Conservation (phyloP, 2,113 vertebrate species). For the Brachionichthys hirsutus region DNA sequence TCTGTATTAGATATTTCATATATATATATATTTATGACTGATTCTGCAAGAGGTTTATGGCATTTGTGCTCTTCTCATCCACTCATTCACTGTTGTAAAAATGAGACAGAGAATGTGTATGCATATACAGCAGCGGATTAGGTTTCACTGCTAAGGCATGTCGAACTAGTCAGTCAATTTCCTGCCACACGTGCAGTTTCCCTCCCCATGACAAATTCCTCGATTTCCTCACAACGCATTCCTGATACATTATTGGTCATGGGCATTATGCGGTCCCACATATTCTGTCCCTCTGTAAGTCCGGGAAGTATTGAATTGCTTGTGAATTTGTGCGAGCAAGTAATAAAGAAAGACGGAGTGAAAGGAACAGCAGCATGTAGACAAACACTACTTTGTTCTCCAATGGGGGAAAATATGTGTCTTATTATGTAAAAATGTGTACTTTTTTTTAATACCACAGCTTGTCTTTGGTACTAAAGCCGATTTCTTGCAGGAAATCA, state of each 20-base stretch:
- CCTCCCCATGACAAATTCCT: constrained; percentile 72
- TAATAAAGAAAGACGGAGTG: neutral
- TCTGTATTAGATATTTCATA: no score
- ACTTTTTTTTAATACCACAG: no score
- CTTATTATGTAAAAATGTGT: no score
- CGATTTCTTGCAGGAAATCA: no score
- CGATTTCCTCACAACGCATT: constrained; percentile 72
- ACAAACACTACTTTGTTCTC: neutral
- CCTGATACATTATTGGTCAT: constrained; percentile 71
- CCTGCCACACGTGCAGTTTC: constrained; percentile 53
- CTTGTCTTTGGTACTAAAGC: no score
- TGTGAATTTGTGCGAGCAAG: constrained; percentile 20
- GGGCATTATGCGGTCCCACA: constrained; percentile 58
- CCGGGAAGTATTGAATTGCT: constrained; percentile 51
- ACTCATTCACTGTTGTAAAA: neutral
- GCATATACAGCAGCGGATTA: constrained; percentile 30
- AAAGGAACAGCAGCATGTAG: no score
- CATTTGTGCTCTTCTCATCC: neutral
- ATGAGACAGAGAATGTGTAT: constrained; percentile 6
- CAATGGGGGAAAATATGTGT: no score
- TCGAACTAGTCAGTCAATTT: constrained; percentile 62
- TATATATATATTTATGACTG: no score
- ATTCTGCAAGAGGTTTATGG: no score
- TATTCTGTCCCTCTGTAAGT: constrained; percentile 34
- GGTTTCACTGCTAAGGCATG: constrained; percentile 58